These are phyloP conservation scores for Dallia pectoralis DNA, from an alignment of 2,797 vertebrate genomes.

Conservation along the genomic window DNA sequence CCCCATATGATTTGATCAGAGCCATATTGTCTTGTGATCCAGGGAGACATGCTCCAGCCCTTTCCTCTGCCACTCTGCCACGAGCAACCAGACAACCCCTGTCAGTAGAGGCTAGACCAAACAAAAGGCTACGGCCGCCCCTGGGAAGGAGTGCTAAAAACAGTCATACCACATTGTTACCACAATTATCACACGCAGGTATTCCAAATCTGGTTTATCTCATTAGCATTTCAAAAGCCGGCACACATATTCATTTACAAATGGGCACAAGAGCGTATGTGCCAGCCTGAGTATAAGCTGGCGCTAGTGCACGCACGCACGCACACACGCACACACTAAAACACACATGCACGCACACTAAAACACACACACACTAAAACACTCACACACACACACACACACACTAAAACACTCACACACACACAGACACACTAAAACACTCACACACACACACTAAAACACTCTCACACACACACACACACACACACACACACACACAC, in stretches of 20 bases:
- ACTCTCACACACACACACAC: not conserved
- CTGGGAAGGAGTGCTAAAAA: slow-evolving; percentile 48
- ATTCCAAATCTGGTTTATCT: slow-evolving; percentile 55
- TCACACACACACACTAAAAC: not conserved
- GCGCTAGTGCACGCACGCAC: not conserved
- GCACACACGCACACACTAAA: not conserved
- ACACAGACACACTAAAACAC: not conserved
- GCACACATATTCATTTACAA: slow-evolving; percentile 4
- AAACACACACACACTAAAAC: not conserved
- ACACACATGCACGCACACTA: not conserved
- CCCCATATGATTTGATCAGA: slow-evolving; percentile 65
- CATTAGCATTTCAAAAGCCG: slow-evolving; percentile 66
- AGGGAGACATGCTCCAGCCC: slow-evolving; percentile 25
- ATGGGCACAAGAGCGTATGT: not conserved
- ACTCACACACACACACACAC: not conserved
- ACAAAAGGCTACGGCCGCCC: slow-evolving; percentile 36
- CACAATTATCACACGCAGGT: slow-evolving; percentile 65
- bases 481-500: not conserved
- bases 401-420: not conserved
- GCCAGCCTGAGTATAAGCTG: not conserved
- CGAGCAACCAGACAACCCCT: slow-evolving; percentile 55
- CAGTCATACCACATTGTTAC: slow-evolving; percentile 70
- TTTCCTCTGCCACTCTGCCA: slow-evolving; percentile 15
- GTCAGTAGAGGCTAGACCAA: slow-evolving; percentile 61
- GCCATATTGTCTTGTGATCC: slow-evolving; percentile 59